Percentiles rank a stretch among this genome's conserved stretches.
phyloP scores from a whole-genome alignment of 1,140 invertebrate species.

The Aphis gossypii region DNA sequence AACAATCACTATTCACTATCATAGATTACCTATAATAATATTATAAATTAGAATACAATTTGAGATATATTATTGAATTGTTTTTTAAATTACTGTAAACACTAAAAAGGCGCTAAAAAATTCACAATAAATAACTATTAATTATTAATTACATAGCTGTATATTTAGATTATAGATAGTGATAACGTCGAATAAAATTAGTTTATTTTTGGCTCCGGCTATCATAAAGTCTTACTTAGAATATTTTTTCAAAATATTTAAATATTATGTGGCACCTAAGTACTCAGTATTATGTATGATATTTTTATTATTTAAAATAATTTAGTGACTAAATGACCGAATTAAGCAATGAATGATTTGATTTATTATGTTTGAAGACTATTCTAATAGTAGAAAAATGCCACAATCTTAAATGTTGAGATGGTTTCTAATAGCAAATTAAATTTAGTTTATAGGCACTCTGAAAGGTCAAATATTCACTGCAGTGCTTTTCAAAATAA shows the following conservation, averaged over 20 bases:
- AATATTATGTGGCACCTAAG: not conserved
- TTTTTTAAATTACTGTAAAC: not conserved
- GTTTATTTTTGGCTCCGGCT: not conserved
- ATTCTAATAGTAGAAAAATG: too few species aligned
- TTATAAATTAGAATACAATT: not conserved
- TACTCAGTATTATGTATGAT: not conserved
- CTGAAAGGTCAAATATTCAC: too few species aligned
- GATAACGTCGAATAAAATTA: not conserved
- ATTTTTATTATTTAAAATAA: too few species aligned
- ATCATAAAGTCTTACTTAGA: not conserved
- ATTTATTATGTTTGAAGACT: too few species aligned
- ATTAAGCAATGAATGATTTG: too few species aligned
- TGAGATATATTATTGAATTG: not conserved
- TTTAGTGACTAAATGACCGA: too few species aligned
- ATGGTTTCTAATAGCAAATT: too few species aligned
- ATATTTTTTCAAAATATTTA: not conserved
- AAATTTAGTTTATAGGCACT: too few species aligned
- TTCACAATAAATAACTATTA: not conserved
- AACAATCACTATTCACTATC: constrained; percentile 16
- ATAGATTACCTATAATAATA: not conserved
- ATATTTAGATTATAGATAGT: not conserved
- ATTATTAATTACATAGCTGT: not conserved
- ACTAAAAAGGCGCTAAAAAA: not conserved
- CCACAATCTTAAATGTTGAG: too few species aligned
- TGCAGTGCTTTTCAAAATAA: too few species aligned